Evolutionary conservation across 2,888 invertebrate species (phyloP).

Genomic region (Cacoxenus indagator): DNA sequence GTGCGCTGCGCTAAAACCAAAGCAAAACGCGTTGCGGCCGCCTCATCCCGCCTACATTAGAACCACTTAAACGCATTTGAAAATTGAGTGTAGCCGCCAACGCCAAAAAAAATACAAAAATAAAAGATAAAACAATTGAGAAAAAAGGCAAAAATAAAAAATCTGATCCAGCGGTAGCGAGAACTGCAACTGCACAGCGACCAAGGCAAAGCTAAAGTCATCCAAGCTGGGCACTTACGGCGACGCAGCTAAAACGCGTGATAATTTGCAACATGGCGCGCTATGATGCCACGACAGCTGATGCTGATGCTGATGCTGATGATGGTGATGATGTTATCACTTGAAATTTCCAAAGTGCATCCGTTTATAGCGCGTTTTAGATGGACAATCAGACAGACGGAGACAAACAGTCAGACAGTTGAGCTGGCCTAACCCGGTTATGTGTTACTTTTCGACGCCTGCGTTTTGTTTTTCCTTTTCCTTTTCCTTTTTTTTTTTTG

Average conservation of each 20-base stretch:
- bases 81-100: conserved; percentile 48
- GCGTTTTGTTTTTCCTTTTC: conserved; percentile 25
- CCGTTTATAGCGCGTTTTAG: conserved; percentile 50
- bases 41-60: conserved; percentile 61
- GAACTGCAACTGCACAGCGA: conserved; percentile 10
- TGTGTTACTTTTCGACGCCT: conserved; percentile 4
- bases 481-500: neutral
- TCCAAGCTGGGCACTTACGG: neutral
- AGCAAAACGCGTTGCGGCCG: conserved; percentile 9
- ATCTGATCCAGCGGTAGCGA: neutral
- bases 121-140: neutral
- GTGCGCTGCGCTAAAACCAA: conserved; percentile 41
- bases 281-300: conserved; percentile 18
- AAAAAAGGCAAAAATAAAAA: neutral
- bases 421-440: conserved; percentile 13
- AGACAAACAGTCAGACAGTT: neutral
- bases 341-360: conserved; percentile 54
- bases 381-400: conserved; percentile 21
- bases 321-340: conserved; percentile 60
- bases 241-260: conserved; percentile 44
- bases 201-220: neutral
- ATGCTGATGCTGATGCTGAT: conserved; percentile 46
- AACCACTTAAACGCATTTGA: conserved; percentile 60
- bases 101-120: neutral
- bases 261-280: conserved; percentile 45